Conservation (phyloP, 2,113 vertebrate genomes). For the Syngnathus floridae region DNA sequence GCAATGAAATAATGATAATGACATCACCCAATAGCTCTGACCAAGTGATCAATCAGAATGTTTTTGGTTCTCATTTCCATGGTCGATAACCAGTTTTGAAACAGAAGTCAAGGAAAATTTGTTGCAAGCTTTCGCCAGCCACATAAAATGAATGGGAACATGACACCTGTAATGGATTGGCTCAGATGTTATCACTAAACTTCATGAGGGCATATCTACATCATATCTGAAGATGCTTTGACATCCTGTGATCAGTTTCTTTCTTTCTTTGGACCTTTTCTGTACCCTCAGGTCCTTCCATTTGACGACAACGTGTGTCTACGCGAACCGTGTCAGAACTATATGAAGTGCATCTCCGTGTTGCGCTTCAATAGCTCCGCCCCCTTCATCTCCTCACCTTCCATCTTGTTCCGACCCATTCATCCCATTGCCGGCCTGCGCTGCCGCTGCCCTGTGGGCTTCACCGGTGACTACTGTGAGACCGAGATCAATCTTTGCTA, state of each 20-base stretch:
- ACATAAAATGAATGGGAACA: background rate
- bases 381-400: constrained; percentile 89
- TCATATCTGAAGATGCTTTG: background rate
- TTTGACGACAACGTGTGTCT: constrained; percentile 98
- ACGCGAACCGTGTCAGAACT: constrained; percentile 97
- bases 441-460: constrained; percentile 92
- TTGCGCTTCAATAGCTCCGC: constrained; percentile 95
- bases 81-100: background rate
- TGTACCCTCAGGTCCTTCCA: constrained; percentile 77
- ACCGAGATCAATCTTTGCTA: constrained; percentile 97
- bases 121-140: background rate
- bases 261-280: background rate
- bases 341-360: constrained; percentile 99
- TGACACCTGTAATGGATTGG: background rate
- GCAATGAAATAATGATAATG: background rate
- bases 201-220: background rate
- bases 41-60: background rate
- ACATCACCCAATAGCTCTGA: background rate
- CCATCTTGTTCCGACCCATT: constrained; percentile 93
- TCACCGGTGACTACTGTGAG: constrained; percentile 96
- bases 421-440: constrained; percentile 92
- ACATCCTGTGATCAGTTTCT: background rate
- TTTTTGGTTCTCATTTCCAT: background rate
- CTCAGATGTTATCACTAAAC: background rate
- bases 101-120: background rate